A percentile compares a stretch with the other conserved stretches of the same genome.
Evolutionary conservation across 2,888 invertebrate genomes (phyloP).

Genomic region (Ophion ventricosus): DNA sequence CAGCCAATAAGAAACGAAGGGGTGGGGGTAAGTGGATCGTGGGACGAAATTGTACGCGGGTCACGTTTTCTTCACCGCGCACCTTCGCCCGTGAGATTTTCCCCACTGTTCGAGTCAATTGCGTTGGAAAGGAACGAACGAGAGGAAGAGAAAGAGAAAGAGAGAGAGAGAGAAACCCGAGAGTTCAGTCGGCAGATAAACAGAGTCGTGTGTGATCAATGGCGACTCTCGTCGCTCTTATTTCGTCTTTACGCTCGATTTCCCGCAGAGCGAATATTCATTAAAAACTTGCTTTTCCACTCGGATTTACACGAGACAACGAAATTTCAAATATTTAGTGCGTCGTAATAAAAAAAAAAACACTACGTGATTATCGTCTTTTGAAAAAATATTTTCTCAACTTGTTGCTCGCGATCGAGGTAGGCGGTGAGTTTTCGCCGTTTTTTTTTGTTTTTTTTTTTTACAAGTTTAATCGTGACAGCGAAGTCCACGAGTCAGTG

Average conservation of each 20-base stretch:
- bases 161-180: slow-evolving; percentile 34
- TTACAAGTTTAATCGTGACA: background rate
- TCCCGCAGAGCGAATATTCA: background rate
- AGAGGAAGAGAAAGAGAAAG: slow-evolving; percentile 30
- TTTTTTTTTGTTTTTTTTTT: slow-evolving; percentile 1
- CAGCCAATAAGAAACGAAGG: background rate
- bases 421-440: slow-evolving; percentile 37
- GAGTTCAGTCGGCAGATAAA: slow-evolving; percentile 59
- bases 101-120: slow-evolving; percentile 30
- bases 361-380: slow-evolving; percentile 14
- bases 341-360: slow-evolving; percentile 17
- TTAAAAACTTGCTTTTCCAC: slow-evolving; percentile 26
- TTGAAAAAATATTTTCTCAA: background rate
- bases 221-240: slow-evolving; percentile 37
- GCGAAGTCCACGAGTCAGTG: background rate
- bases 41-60: slow-evolving; percentile 1
- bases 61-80: slow-evolving; percentile 50
- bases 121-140: slow-evolving; percentile 10
- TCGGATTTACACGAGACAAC: slow-evolving; percentile 22
- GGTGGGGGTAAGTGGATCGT: background rate
- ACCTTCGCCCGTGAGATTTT: slow-evolving; percentile 35
- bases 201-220: slow-evolving; percentile 59
- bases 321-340: slow-evolving; percentile 26
- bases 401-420: slow-evolving; percentile 20
- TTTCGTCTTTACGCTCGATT: background rate